These are phyloP conservation scores for Halictus quadricinctus DNA, from an alignment of 2,888 invertebrate species.

Conservation along the genomic window DNA sequence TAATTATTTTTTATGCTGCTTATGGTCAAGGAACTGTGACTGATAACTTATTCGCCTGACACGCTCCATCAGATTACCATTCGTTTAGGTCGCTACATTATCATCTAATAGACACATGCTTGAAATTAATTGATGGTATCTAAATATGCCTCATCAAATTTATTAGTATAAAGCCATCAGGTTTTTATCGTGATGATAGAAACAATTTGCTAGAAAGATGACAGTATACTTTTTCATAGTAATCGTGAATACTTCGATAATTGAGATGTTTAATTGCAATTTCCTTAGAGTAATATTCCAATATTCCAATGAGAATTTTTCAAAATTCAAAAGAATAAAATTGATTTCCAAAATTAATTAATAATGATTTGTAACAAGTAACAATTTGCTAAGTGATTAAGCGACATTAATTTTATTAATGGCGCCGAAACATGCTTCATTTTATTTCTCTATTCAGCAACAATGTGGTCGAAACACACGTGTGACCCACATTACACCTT, in stretches of 20 bases:
- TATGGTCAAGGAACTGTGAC: background rate
- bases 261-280: background rate
- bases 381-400: background rate
- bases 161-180: background rate
- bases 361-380: too few species aligned
- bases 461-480: background rate
- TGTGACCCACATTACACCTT: conserved; percentile 11
- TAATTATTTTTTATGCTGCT: background rate
- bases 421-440: background rate
- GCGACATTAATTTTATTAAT: background rate
- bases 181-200: background rate
- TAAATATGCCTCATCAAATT: background rate
- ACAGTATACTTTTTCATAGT: background rate
- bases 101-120: background rate
- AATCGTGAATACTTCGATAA: background rate
- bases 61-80: background rate
- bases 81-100: background rate
- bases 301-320: background rate
- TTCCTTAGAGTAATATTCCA: too few species aligned
- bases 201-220: background rate
- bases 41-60: background rate
- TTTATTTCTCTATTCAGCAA: background rate
- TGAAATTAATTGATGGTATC: background rate
- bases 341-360: too few species aligned
- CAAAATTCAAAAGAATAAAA: too few species aligned